Evolutionary conservation across 2,113 vertebrate genomes (phyloP), one percentile per base, ranked within the genome.

Genomic region (Ceyx margarethae): DNA sequence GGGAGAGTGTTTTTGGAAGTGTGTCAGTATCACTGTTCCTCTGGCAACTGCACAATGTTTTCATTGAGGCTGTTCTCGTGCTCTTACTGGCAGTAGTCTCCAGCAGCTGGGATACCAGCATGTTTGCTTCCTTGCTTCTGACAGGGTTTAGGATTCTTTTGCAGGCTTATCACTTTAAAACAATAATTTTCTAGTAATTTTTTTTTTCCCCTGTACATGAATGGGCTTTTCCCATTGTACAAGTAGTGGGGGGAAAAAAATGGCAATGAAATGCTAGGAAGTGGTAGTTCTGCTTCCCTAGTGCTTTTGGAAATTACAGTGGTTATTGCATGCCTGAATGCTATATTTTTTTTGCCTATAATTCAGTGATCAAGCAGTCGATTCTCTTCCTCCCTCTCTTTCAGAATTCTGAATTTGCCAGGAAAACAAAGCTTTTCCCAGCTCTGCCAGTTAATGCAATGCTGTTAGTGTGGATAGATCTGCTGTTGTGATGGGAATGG

Each of bases 81-180:
- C 81, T 83, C 87, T 92, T 83, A 57, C 57, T 91, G 90, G 83
- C 90, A 91, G 43, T 66, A 82, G 77, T 19, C 62, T 81, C 40
- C 56, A 92, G 83, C 92, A 95, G 81, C 92, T 92, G 96, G 71
- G 91, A 54, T 91, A 64, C 56, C 89, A 85, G 81, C 66, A 22
- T 89, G 64, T 89, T 96, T 95, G 90, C 88, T 91, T 35, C 35
- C 7, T 35, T 95, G 86, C 66, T 79, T 84, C 62, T 78, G 71
- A 50, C 50, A 78, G 81, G 53, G 54, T 86, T 94, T 93, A 84
- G 81, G 26, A 71, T 82, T 62, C 76, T 84, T 86, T 81, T 91
- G 89, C 58, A 85, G 50, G 23, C 60, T 54, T 72, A 89, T 58
- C 37, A 66, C 28, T 87, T 85, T 91, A 69, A 85, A 48, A 65